Conservation (phyloP, 1,140 invertebrate species). For the Drosophila ercepeae region DNA sequence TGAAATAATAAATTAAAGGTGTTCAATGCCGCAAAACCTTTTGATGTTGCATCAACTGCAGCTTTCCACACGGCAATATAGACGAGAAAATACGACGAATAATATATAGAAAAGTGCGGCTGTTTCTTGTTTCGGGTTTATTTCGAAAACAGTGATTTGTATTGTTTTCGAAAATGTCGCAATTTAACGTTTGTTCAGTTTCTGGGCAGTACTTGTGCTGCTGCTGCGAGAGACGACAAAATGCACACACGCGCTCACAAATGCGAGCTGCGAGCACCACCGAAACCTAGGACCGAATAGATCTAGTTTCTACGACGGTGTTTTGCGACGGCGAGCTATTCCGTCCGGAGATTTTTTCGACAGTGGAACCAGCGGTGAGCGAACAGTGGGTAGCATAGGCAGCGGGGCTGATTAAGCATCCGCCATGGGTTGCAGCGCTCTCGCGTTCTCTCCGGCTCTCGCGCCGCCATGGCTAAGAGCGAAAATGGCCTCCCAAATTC, state of each 20-base stretch:
- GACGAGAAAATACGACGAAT: conserved; percentile 3
- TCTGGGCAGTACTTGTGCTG: conserved; percentile 1
- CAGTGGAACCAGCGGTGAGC: not conserved
- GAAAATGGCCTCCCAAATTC: not conserved
- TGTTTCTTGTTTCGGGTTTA: conserved; percentile 43
- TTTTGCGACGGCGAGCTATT: conserved; percentile 56
- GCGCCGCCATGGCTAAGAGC: no score
- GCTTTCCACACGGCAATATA: conserved; percentile 25
- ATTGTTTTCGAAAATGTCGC: conserved; percentile 2
- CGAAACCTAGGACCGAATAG: conserved; percentile 79
- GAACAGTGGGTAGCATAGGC: not conserved
- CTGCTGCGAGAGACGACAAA: conserved; percentile 1
- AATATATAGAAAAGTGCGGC: conserved; percentile 12
- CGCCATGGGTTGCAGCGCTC: no score
- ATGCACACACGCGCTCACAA: not conserved
- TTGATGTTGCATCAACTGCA: conserved; percentile 39
- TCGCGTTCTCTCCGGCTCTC: not conserved
- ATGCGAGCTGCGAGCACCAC: not conserved
- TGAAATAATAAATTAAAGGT: conserved; percentile 72
- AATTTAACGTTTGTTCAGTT: not conserved
- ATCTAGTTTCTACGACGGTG: conserved; percentile 82
- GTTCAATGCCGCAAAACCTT: conserved; percentile 35
- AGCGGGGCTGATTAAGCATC: not conserved
- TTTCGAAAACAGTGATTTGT: not conserved
- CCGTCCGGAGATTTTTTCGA: not conserved